Percentiles rank a stretch among this genome's conserved stretches.
phyloP scores from a whole-genome alignment of 2,888 invertebrate species.

The Cryptocephalus moraei region DNA sequence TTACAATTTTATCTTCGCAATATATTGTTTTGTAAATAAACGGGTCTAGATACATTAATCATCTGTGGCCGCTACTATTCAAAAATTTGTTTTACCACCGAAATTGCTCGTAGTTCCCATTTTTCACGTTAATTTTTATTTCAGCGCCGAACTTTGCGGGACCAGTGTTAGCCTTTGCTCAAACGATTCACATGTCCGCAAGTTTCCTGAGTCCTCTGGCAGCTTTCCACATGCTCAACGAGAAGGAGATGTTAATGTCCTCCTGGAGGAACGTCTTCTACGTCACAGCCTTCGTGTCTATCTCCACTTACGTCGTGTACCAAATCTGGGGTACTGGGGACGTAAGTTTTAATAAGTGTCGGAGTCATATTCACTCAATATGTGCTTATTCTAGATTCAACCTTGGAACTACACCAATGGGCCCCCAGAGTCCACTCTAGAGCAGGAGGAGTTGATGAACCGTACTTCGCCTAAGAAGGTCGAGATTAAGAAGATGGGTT shows the following conservation, averaged over 20 bases:
- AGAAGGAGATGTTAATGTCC: conserved; percentile 42
- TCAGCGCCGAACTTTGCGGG: conserved; percentile 65
- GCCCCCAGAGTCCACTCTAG: conserved; percentile 18
- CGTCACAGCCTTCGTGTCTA: conserved; percentile 48
- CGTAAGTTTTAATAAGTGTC: conserved; percentile 27
- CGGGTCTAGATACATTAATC: too few relatives aligned
- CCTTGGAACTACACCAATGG: conserved; percentile 42
- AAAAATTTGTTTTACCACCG: too few relatives aligned
- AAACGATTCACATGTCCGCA: conserved; percentile 69
- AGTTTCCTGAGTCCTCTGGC: conserved; percentile 59
- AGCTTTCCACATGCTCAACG: conserved; percentile 49
- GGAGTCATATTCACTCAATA: not conserved
- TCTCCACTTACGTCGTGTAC: conserved; percentile 51
- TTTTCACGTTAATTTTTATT: conserved; percentile 3
- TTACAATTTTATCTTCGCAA: too few relatives aligned
- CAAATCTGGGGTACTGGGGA: conserved; percentile 59
- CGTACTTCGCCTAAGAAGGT: conserved; percentile 7
- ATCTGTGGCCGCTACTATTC: too few relatives aligned
- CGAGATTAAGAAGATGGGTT: not conserved
- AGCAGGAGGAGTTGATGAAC: conserved; percentile 28
- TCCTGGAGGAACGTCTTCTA: conserved; percentile 58
- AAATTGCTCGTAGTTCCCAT: too few relatives aligned
- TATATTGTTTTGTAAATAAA: too few relatives aligned
- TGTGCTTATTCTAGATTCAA: conserved; percentile 30
- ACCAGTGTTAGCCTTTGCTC: conserved; percentile 61